Evolutionary conservation across 2,113 vertebrate species (phyloP).

Genomic region (Microcebus griseorufus): DNA sequence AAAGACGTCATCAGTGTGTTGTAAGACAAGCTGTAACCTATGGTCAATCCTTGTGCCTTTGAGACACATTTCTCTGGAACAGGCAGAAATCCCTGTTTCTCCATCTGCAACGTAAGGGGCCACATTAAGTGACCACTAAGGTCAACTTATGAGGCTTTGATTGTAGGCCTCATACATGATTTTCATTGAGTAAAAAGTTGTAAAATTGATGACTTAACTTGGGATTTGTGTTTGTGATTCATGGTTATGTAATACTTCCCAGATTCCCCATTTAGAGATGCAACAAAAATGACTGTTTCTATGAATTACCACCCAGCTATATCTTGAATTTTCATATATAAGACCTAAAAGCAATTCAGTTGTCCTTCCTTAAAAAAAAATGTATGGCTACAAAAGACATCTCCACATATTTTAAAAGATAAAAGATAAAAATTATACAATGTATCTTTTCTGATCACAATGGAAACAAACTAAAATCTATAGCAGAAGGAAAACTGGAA

Average conservation of each 20-base stretch:
- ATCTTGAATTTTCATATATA: not conserved
- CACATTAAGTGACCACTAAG: constrained; percentile 8
- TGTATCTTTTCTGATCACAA: not conserved
- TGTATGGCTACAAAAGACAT: not conserved
- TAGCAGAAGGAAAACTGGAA: not conserved
- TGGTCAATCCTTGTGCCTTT: not conserved
- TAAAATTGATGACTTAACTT: constrained; percentile 42
- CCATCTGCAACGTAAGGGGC: not conserved
- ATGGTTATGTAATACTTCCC: constrained; percentile 37
- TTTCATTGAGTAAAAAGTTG: constrained; percentile 44
- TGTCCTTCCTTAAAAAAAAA: not conserved
- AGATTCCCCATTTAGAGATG: constrained; percentile 27
- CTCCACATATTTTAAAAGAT: not conserved
- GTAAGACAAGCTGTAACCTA: not conserved
- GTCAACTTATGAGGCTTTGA: not conserved
- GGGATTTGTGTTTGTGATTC: constrained; percentile 29
- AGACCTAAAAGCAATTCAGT: not conserved
- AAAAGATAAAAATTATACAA: not conserved
- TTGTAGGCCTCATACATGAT: not conserved
- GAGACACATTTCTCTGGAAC: not conserved
- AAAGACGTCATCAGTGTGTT: not conserved
- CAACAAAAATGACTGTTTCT: not conserved
- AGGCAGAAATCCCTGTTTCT: not conserved
- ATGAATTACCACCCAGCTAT: not conserved
- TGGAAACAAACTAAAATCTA: not conserved